Evolutionary conservation across 2,797 vertebrate genomes (phyloP).

Genomic region (Sebastes taczanowskii): DNA sequence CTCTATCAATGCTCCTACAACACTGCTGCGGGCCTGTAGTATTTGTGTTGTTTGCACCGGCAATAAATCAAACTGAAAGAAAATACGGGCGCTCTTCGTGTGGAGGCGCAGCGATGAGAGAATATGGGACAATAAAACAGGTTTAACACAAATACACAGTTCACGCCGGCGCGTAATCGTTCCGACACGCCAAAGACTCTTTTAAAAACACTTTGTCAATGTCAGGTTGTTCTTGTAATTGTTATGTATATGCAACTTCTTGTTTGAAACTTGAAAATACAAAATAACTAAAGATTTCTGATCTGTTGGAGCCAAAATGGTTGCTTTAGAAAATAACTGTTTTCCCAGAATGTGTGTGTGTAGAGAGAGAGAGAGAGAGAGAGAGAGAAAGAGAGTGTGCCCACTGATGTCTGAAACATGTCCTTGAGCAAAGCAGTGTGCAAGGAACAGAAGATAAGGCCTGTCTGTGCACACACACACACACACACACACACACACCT

Average conservation of each 20-base stretch:
- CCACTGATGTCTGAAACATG: constrained; percentile 24
- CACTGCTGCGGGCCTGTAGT: constrained; percentile 30
- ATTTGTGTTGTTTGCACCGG: constrained; percentile 36
- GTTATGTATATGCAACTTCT: not conserved
- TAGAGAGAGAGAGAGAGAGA: too few relatives aligned
- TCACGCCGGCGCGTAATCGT: not conserved
- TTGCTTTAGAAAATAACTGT: not conserved
- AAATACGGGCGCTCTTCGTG: constrained; percentile 6
- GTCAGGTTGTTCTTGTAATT: constrained; percentile 9
- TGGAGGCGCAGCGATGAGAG: not conserved
- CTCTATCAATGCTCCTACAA: constrained; percentile 46
- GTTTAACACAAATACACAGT: constrained; percentile 10
- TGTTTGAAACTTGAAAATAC: not conserved
- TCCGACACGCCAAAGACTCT: not conserved
- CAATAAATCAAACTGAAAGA: constrained; percentile 47
- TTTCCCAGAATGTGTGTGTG: not conserved
- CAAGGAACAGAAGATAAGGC: constrained; percentile 27
- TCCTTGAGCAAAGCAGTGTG: constrained; percentile 36
- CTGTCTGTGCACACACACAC: not conserved
- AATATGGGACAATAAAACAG: constrained; percentile 1
- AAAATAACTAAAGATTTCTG: not conserved
- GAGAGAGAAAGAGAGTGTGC: not conserved
- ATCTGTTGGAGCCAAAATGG: not conserved
- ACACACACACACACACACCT: not conserved
- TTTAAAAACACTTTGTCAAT: constrained; percentile 21